Conservation (phyloP, 2,113 vertebrate species). For the Mus pahari region DNA sequence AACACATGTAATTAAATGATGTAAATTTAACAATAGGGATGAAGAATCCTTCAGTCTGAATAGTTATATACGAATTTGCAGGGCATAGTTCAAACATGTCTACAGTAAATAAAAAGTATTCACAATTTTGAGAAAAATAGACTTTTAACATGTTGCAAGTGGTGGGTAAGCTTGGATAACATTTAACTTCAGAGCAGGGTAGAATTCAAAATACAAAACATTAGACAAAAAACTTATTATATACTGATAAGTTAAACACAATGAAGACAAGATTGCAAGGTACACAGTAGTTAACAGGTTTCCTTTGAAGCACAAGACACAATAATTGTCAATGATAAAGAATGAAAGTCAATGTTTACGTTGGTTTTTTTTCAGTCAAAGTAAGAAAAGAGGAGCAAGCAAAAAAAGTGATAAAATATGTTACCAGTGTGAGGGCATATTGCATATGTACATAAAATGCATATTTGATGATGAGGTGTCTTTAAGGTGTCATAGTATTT, state of each 20-base stretch:
- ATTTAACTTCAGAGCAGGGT: neutral
- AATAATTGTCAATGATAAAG: neutral
- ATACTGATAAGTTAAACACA: conserved; percentile 3
- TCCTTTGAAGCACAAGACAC: neutral
- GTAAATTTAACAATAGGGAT: neutral
- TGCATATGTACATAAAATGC: neutral
- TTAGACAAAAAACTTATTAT: neutral
- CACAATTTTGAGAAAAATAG: neutral
- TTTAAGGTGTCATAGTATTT: neutral
- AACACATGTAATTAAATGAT: neutral
- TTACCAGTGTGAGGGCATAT: neutral
- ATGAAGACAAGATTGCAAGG: neutral
- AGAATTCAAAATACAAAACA: conserved; percentile 9
- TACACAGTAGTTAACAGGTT: neutral
- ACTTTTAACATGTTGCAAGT: neutral
- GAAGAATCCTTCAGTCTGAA: neutral
- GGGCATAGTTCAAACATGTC: neutral
- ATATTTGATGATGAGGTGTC: too few species aligned
- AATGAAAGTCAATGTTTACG: neutral
- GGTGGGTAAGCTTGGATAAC: neutral
- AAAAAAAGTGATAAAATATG: neutral
- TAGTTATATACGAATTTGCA: neutral
- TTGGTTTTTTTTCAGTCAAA: neutral
- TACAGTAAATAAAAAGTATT: neutral
- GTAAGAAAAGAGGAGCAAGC: neutral